Evolutionary conservation across 2,113 vertebrate species (phyloP), one percentile per base, ranked within the genome.

Genomic region (Perognathus longimembris): DNA sequence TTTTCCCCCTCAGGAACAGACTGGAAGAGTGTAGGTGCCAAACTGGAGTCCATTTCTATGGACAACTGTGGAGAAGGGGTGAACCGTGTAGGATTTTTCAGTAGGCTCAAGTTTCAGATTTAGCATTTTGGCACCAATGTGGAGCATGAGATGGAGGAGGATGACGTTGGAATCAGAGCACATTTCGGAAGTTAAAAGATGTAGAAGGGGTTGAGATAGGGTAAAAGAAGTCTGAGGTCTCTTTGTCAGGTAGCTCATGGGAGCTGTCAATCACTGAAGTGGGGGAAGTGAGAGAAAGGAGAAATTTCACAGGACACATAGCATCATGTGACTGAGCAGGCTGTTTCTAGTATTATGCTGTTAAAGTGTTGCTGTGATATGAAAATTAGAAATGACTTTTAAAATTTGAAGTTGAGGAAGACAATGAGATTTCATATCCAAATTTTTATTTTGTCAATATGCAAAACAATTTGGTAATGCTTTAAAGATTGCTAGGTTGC

Each of bases 401-500:
- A 66, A 91, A 85, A 34, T 34, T 28, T 42, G 17, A 21, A 87
- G 67, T 54, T 74, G 6, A 50, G 78, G 36, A 0, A 20, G 50
- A 54, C 50, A 89, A 57, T 85, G 28, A 90, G 67, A 70, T 28
- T 69, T 11, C 15, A 70, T 15, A 38, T 59, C 32, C 18, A 40
- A 92, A 42, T 70, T 50, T 63, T 54, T 81, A 8, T 85, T 80
- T 92, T n/a, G 61, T 83, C 71, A 66, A 32, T 10, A 24, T 50
- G 36, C 30, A 67, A 63, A 85, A n/a, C 38, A 86, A n/a, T 80
- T 75, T 89, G n/a, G 21, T 78, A 28, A 69, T 50, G 20, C 57
- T 96, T 89, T 91, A 66, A 57, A 30, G 91, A 50, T 26, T 77
- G 59, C 40, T 59, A 80, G n/a, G 26, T 42, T 83, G 71, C n/a